Base-by-base conservation (phyloP, 1,140 invertebrate genomes). In the Lepidotrigona ventralis region DNA sequence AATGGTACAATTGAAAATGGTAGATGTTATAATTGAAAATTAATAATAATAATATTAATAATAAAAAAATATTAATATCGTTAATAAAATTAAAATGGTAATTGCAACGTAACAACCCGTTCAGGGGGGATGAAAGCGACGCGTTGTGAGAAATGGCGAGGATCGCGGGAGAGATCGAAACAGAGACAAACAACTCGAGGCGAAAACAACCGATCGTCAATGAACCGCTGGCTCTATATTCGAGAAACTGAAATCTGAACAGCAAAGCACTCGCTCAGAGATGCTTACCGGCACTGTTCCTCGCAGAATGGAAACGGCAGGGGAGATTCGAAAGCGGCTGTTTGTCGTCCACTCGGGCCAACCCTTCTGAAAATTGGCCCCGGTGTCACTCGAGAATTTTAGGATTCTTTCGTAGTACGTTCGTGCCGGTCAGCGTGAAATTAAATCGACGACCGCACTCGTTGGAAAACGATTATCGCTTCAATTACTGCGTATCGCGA, bases 331-430 rank as follows among this genome's bases (percentile, higher is more conserved):
- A 90, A 90, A 89, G 89, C 84, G 71, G 79, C 90, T 92, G 90
- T 92, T 92, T 92, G 90, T 88, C 85, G 86, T 92, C 89, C 90
- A 89, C 91, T 90, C 80, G 83, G 72, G 72, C 75, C 80, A 71
- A 81, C 88, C 85, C 88, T 89, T 86, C 85, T 83, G 86, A 76
- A 91, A 91, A 92, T 91, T 92, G 58, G 58, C 58, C 58, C 39
- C 23, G 58, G 21, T 60, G 58, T 60, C 58, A 60, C 58, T 60
- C 58, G 58, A 60, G n/a, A 60, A 60, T 81, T 66, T 66, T 33
- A 89, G 83, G 77, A 86, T 78, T 75, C 84, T 83, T 79, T 63
- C 39, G 39, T 3, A 39, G 54, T 54, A 23, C 15, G 66, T 8
- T 46, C 39, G 79, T 80, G 56, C 76, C 83, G 83, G 69, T 79